Evolutionary conservation across 2,888 invertebrate genomes (phyloP).

Genomic region (Himalopsyche anomala): DNA sequence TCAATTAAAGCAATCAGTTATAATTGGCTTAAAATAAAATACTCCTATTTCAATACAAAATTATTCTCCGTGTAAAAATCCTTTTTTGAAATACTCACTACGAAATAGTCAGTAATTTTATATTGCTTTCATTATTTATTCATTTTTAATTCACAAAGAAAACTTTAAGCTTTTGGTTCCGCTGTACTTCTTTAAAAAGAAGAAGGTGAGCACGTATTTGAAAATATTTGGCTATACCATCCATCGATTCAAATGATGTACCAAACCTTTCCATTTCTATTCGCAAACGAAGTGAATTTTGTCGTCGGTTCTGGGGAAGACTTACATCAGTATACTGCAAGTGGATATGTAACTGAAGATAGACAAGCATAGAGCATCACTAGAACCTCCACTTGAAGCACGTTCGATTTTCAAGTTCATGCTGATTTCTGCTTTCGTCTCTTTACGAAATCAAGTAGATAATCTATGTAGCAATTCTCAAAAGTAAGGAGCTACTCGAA

Average conservation of each 20-base stretch:
- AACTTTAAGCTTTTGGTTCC: too few relatives aligned
- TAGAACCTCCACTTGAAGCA: conserved; percentile 59
- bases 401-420: conserved; percentile 65
- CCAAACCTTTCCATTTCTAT: conserved; percentile 34
- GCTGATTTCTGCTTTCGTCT: conserved; percentile 53
- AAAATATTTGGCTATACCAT: background rate
- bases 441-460: background rate
- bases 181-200: too few relatives aligned
- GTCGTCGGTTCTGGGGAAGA: conserved; percentile 16
- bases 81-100: too few relatives aligned
- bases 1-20: too few relatives aligned
- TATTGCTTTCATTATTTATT: too few relatives aligned
- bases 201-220: background rate
- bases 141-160: too few relatives aligned
- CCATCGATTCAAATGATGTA: conserved; percentile 5
- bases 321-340: conserved; percentile 17
- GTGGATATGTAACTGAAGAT: conserved; percentile 9
- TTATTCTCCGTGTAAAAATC: too few relatives aligned
- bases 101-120: too few relatives aligned
- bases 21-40: too few relatives aligned
- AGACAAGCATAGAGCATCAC: conserved; percentile 1
- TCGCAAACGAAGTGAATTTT: conserved; percentile 3
- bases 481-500: background rate
- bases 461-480: background rate
- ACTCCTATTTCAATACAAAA: too few relatives aligned